A percentile compares a stretch with the other conserved stretches of the same genome.
phyloP scores from a whole-genome alignment of 2,113 vertebrate genomes.

The Lipophrys pholis region DNA sequence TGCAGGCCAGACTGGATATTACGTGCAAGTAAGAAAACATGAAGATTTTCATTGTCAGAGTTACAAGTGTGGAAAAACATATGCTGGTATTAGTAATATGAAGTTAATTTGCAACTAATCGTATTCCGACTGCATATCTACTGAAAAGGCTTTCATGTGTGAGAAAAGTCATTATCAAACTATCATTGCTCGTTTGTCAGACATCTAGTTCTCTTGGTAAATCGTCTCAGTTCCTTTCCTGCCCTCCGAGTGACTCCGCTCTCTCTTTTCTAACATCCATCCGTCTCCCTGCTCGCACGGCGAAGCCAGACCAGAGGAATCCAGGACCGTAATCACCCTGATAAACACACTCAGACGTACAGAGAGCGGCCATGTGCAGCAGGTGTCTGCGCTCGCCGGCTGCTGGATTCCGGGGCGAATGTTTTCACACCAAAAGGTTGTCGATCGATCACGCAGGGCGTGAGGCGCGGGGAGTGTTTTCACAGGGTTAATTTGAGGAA shows the following conservation, averaged over 20 bases:
- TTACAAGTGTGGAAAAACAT: too few species aligned
- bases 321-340: background rate
- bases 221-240: background rate
- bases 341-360: background rate
- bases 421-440: slow-evolving; percentile 48
- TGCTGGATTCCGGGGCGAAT: slow-evolving; percentile 12
- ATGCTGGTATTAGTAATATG: too few species aligned
- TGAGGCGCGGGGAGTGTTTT: slow-evolving; percentile 43
- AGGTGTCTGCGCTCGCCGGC: slow-evolving; percentile 52
- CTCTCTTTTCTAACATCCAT: slow-evolving; percentile 20
- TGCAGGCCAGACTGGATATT: too few species aligned
- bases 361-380: slow-evolving; percentile 14
- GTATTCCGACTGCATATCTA: too few species aligned
- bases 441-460: slow-evolving; percentile 62
- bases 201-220: too few species aligned
- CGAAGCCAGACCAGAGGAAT: slow-evolving; percentile 24
- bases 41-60: too few species aligned
- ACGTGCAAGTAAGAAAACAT: too few species aligned
- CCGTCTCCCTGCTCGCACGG: slow-evolving; percentile 8
- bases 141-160: too few species aligned
- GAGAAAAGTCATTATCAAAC: too few species aligned
- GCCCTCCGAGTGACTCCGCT: slow-evolving; percentile 7
- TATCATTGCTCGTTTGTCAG: too few species aligned
- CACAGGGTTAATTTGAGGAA: slow-evolving; percentile 66
- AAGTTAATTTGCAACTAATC: too few species aligned